A percentile compares a stretch with the other conserved stretches of the same genome.
Conservation (phyloP, 2,888 invertebrate species). For the Apoda limacodes region DNA sequence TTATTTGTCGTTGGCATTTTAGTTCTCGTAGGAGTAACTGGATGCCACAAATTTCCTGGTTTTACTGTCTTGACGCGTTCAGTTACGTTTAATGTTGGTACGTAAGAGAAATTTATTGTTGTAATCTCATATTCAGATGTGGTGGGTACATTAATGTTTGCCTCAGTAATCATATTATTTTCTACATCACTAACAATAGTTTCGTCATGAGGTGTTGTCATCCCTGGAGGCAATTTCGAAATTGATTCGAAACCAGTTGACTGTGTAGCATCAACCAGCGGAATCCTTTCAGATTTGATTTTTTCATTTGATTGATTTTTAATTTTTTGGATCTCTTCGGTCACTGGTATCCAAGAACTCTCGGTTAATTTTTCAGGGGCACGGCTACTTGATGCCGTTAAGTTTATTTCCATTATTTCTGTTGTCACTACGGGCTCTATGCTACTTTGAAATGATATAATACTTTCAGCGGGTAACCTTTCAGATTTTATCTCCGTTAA, state of each 20-base stretch:
- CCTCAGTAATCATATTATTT: slow-evolving; percentile 30
- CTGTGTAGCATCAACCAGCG: slow-evolving; percentile 39
- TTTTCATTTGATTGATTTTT: background rate
- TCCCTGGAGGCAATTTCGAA: slow-evolving; percentile 52
- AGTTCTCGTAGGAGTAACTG: slow-evolving; percentile 40
- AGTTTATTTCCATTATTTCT: slow-evolving; percentile 1
- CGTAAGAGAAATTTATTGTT: slow-evolving; percentile 55
- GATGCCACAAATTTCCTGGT: slow-evolving; percentile 37
- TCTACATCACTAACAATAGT: slow-evolving; percentile 32
- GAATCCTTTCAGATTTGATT: slow-evolving; percentile 28
- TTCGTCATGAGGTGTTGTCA: slow-evolving; percentile 58
- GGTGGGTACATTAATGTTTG: slow-evolving; percentile 23
- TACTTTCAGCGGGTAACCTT: slow-evolving; percentile 43
- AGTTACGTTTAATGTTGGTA: slow-evolving; percentile 39
- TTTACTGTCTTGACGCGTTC: slow-evolving; percentile 25
- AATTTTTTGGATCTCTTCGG: slow-evolving; percentile 22
- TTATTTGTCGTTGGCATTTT: slow-evolving; percentile 34
- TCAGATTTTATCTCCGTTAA: slow-evolving; percentile 38
- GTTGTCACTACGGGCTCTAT: slow-evolving; percentile 21
- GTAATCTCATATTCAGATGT: slow-evolving; percentile 53
- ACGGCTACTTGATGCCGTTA: slow-evolving; percentile 4
- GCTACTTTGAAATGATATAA: slow-evolving; percentile 40
- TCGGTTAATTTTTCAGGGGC: slow-evolving; percentile 26
- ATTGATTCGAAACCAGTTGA: slow-evolving; percentile 62
- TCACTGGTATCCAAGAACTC: slow-evolving; percentile 37